These are phyloP conservation scores for Episyrphus balteatus DNA, from an alignment of 1,140 invertebrate genomes.

Conservation along the genomic window DNA sequence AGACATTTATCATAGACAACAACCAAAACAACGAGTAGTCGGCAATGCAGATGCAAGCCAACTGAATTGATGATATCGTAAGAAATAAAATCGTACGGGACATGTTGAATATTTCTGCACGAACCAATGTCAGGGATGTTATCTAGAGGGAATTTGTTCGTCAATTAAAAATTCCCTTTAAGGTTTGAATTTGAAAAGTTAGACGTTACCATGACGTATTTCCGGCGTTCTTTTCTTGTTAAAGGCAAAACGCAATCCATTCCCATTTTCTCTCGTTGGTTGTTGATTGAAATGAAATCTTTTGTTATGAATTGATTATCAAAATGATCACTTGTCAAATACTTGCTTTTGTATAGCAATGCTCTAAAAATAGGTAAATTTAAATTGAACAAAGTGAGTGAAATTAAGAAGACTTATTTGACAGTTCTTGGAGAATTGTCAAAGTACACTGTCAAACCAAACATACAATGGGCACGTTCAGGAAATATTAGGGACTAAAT, in stretches of 20 bases:
- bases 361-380: slow-evolving; percentile 41
- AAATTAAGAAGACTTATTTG: too few relatives aligned
- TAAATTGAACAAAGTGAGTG: too few relatives aligned
- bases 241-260: slow-evolving; percentile 59
- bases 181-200: slow-evolving; percentile 3
- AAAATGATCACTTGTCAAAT: slow-evolving; percentile 55
- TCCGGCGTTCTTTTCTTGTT: slow-evolving; percentile 48
- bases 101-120: slow-evolving; percentile 47
- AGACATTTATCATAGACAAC: slow-evolving; percentile 49
- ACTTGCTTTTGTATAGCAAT: slow-evolving; percentile 59
- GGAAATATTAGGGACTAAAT: too few relatives aligned
- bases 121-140: slow-evolving; percentile 46
- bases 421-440: too few relatives aligned
- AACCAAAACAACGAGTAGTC: slow-evolving; percentile 70
- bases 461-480: too few relatives aligned
- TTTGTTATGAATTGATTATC: slow-evolving; percentile 65
- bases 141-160: slow-evolving; percentile 35
- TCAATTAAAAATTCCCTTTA: neutral
- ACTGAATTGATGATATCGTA: slow-evolving; percentile 49
- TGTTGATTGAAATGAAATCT: slow-evolving; percentile 55
- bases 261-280: slow-evolving; percentile 46
- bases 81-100: slow-evolving; percentile 49
- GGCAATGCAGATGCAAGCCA: slow-evolving; percentile 53
- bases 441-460: too few relatives aligned
- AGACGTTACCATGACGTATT: slow-evolving; percentile 48